A percentile compares a stretch with the other conserved stretches of the same genome.
Evolutionary conservation across 1,140 invertebrate species (phyloP).

Genomic region (Atopsyche davidsoni): DNA sequence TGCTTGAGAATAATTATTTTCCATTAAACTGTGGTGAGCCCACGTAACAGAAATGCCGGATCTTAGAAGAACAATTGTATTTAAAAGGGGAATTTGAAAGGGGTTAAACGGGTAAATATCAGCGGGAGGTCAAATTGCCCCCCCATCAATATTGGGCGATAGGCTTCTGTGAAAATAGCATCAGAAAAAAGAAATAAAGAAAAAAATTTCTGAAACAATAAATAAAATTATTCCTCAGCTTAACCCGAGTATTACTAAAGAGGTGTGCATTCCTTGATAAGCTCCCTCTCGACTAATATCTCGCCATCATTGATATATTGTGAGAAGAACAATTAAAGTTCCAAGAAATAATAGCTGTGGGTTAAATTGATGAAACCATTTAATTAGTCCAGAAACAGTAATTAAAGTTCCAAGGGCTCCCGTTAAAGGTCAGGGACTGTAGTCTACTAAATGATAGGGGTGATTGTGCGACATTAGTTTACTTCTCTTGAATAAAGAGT

Average conservation of each 20-base stretch:
- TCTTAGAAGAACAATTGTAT: slow-evolving; percentile 54
- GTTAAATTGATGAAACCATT: slow-evolving; percentile 48
- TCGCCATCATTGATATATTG: too few species aligned
- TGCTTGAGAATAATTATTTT: slow-evolving; percentile 43
- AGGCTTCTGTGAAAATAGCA: slow-evolving; percentile 58
- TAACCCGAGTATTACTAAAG: slow-evolving; percentile 44
- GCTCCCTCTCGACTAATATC: too few species aligned
- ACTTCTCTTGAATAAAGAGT: slow-evolving; percentile 50
- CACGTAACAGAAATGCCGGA: slow-evolving; percentile 51
- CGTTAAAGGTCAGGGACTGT: too few species aligned
- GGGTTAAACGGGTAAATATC: slow-evolving; percentile 57
- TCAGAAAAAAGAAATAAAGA: slow-evolving; percentile 61
- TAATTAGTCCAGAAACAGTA: slow-evolving; percentile 41
- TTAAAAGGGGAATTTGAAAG: slow-evolving; percentile 55
- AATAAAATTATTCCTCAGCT: slow-evolving; percentile 57
- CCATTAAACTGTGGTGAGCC: slow-evolving; percentile 48
- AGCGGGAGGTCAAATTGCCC: slow-evolving; percentile 50
- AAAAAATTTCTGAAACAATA: slow-evolving; percentile 58
- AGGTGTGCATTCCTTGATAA: too few species aligned
- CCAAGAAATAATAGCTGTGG: too few species aligned
- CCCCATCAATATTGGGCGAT: slow-evolving; percentile 56
- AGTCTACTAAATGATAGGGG: slow-evolving; percentile 53
- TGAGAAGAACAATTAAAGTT: too few species aligned
- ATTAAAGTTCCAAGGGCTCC: slow-evolving; percentile 41
- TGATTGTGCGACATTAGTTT: slow-evolving; percentile 44